Percentiles rank a stretch among this genome's conserved stretches.
phyloP scores from a whole-genome alignment of 2,888 invertebrate species.

The Siphlonurus alternatus region DNA sequence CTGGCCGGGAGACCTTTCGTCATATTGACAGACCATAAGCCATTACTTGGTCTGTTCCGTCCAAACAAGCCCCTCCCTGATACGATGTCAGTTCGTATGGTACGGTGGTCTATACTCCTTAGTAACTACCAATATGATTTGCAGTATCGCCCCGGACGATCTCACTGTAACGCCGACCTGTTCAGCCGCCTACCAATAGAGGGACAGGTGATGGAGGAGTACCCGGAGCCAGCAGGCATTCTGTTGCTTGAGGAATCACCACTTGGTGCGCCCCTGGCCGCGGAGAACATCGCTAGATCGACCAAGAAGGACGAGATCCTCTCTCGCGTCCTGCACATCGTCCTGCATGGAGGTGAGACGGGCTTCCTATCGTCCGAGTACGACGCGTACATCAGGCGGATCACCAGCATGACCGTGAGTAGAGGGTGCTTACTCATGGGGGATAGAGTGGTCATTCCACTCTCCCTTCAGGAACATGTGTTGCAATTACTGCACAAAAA shows the following conservation, averaged over 20 bases:
- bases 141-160: conserved; percentile 19
- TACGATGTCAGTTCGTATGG: conserved; percentile 20
- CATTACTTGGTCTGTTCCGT: conserved; percentile 22
- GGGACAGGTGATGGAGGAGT: too few species aligned
- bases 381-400: not conserved
- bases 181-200: too few species aligned
- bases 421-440: conserved; percentile 1
- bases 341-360: not conserved
- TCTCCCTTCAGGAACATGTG: conserved; percentile 7
- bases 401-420: not conserved
- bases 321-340: not conserved
- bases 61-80: conserved; percentile 18
- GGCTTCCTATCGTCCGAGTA: not conserved
- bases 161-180: conserved; percentile 1
- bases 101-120: conserved; percentile 20
- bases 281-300: not conserved
- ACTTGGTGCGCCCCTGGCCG: not conserved
- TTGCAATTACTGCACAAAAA: conserved; percentile 11
- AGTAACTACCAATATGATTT: conserved; percentile 21
- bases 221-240: conserved; percentile 2
- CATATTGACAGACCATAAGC: conserved; percentile 24
- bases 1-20: conserved; percentile 16
- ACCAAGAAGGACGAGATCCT: not conserved
- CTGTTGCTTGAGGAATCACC: not conserved
- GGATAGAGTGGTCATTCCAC: conserved; percentile 12